Base-by-base conservation (phyloP, 2,113 vertebrate genomes). In the Lasiurus borealis region DNA sequence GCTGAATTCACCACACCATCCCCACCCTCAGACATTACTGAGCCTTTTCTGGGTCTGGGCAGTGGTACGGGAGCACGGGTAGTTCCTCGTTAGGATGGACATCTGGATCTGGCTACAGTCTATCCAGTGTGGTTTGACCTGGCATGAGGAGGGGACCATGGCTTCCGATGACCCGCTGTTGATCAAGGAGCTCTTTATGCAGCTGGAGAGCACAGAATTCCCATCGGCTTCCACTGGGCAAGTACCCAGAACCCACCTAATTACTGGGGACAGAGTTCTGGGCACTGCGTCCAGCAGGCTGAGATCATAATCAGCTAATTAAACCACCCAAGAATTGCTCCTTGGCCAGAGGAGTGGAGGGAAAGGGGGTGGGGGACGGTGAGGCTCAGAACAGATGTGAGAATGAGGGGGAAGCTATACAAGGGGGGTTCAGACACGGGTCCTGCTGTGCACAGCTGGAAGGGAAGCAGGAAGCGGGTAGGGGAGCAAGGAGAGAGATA, bases 231-330 rank as follows among this genome's bases (percentile, higher is more conserved):
- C 90, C 76, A 46, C 76, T 92, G 95, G 93, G 96, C 96, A 97
- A 97, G 92, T 92, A 64, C 93, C 96, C 94, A 97, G 95, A 95
- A 95, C 95, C 96, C 83, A 93, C 80, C 95, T 97, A 95, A 97
- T 97, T 97, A 95, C 69, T 83, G 80, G 88, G 91, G 78, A 75
- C 88, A 88, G 88, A 48, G 69, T 95, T 96, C 94, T 95, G 96
- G 92, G 92, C 90, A 92, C 92, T n/a, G 80, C 75, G 89, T 86
- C 88, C 85, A 96, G 95, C 77, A 95, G 85, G 73, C 95, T 96
- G 87, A 0, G 64, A 90, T 93, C 92, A 94, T 92, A 94, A 95
- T 96, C 93, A 95, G 95, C 97, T 97, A 97, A 97, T 97, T 94
- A 96, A 96, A 90, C 95, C 69, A 88, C 90, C 95, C 77, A 93